These are phyloP conservation scores for Cyclophora punctaria DNA, from an alignment of 2,888 invertebrate species.

Conservation along the genomic window DNA sequence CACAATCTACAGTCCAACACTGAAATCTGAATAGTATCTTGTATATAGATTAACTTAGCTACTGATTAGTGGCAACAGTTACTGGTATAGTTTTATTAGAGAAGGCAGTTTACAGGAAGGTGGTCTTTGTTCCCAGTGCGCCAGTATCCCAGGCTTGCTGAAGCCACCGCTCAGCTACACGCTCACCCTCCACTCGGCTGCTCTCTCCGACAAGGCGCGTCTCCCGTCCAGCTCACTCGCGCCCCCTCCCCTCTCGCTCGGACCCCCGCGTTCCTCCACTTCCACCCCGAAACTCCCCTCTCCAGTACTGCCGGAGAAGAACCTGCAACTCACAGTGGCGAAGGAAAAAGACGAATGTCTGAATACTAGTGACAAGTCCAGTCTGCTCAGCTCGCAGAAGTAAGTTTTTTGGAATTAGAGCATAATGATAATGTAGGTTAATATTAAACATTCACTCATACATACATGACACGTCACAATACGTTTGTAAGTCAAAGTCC, in stretches of 20 bases:
- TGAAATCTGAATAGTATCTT: no score
- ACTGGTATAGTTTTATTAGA: no score
- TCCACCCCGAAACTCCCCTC: constrained; percentile 54
- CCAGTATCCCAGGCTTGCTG: constrained; percentile 79
- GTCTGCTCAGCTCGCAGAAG: constrained; percentile 66
- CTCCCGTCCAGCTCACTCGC: constrained; percentile 48
- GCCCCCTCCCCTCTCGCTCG: constrained; percentile 35
- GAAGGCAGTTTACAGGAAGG: no score
- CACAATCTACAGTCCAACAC: no score
- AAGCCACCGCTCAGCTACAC: constrained; percentile 79
- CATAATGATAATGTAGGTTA: no score
- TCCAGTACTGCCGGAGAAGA: constrained; percentile 58
- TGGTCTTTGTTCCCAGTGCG: constrained; percentile 43
- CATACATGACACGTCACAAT: no score
- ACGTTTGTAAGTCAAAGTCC: no score
- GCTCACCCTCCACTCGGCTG: constrained; percentile 59
- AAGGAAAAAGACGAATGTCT: constrained; percentile 64
- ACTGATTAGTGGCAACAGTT: no score
- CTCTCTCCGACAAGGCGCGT: constrained; percentile 59
- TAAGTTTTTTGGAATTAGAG: constrained; percentile 29
- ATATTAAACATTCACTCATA: no score
- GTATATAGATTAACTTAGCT: no score
- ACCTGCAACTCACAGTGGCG: constrained; percentile 53
- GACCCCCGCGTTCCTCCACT: constrained; percentile 37
- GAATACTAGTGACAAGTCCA: constrained; percentile 63